Evolutionary conservation across 1,140 invertebrate genomes (phyloP), one percentile per base, ranked within the genome.

Genomic region (Hermetia illucens): DNA sequence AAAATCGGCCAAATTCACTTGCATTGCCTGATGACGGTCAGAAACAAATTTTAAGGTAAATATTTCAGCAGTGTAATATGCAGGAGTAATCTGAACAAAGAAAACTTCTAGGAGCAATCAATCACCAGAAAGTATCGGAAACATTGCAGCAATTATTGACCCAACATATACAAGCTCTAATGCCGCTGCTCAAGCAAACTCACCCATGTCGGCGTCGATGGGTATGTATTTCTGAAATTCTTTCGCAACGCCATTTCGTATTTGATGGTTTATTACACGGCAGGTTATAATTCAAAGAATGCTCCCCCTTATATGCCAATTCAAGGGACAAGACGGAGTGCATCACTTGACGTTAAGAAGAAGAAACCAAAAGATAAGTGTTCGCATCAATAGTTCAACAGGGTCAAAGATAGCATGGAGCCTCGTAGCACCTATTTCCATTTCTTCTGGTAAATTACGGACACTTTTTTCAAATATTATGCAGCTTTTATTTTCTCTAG

Each of bases 291-390:
- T 25, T 8, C 24, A 6, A 25, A 25, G 24, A 8, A 25, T 8
- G 6, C 66, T 37, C 74, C 77, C 4, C 78, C 77, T 43, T 82
- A 82, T 46, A 81, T 82, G 79, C 80, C 79, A 32, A 79, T 84
- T 47, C 80, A 79, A 58, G 80, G 80, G 31, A 79, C 81, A 48
- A 61, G 78, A 39, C 61, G 79, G 47, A 77, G 66, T 43, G 61
- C 66, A 29, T 63, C 63, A 45, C 53, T 66, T 39, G 64, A 69
- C 50, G 68, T 68, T 42, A 68, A 69, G 46, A 62, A 62, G 43
- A 63, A 64, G 40, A 68, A 64, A 46, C 9, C 20, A 15, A 40
- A 35, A 29, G 58, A 61, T 45, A 59, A 58, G 40, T 61, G 58
- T 42, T 58, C 57, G 34, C 58, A 61, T 51, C 58, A 61, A 44